Conservation (phyloP, 2,113 vertebrate species). For the Strix aluco region DNA sequence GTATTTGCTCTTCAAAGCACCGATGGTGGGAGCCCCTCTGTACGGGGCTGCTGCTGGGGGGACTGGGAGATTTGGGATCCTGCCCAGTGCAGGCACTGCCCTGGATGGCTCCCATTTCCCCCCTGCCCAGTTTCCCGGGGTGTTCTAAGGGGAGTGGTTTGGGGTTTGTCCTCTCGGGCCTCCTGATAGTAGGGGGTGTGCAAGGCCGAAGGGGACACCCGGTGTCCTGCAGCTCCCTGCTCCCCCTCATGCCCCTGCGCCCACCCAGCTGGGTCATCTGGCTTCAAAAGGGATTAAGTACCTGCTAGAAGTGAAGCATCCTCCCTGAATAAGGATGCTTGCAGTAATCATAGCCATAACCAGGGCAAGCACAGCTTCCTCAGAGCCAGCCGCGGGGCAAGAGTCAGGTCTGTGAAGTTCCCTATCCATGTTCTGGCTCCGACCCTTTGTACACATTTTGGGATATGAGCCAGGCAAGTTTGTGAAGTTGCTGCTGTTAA, state of each 20-base stretch:
- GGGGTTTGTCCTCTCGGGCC: background rate
- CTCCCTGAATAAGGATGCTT: background rate
- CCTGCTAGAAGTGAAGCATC: background rate
- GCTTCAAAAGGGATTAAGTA: background rate
- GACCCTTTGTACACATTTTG: rapidly evolving
- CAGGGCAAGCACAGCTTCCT: background rate
- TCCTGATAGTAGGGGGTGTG: rapidly evolving
- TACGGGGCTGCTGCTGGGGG: background rate
- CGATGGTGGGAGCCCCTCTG: rapidly evolving
- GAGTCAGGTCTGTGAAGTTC: rapidly evolving
- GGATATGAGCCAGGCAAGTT: background rate
- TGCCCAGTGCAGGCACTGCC: background rate
- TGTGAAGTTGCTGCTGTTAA: background rate
- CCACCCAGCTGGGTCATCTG: background rate
- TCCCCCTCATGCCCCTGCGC: background rate
- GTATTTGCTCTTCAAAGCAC: background rate
- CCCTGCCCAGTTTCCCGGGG: background rate
- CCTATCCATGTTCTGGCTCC: rapidly evolving
- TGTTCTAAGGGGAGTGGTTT: background rate
- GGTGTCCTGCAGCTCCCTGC: background rate
- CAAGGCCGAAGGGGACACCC: background rate
- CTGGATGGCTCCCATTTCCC: background rate
- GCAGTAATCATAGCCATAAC: rapidly evolving
- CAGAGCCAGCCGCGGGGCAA: background rate
- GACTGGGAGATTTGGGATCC: background rate